These are phyloP conservation scores for Phoenicopterus ruber DNA, from an alignment of 2,113 vertebrate genomes.

Conservation along the genomic window DNA sequence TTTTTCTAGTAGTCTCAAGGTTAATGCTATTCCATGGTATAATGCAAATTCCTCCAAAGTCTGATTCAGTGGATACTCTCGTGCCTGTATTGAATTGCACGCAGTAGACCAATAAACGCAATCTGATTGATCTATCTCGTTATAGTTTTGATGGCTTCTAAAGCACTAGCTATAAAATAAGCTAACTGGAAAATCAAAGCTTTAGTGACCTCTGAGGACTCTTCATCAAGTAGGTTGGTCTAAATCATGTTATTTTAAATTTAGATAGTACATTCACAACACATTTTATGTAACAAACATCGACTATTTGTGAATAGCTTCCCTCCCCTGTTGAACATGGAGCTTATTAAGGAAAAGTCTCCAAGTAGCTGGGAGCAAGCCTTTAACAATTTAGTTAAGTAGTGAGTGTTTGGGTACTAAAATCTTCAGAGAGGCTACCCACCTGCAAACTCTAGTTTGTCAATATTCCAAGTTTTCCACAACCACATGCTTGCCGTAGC, in stretches of 20 bases:
- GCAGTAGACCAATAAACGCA: constrained; percentile 71
- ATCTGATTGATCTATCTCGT: constrained; percentile 73
- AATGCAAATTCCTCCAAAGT: constrained; percentile 51
- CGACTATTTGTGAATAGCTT: constrained; percentile 42
- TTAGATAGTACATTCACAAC: constrained; percentile 58
- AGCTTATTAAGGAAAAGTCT: background rate
- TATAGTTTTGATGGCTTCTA: constrained; percentile 74
- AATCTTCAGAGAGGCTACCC: background rate
- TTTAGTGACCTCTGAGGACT: constrained; percentile 75
- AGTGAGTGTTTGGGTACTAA: background rate
- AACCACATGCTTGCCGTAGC: background rate
- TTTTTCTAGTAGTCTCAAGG: constrained; percentile 61
- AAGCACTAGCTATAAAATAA: constrained; percentile 74
- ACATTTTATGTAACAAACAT: constrained; percentile 61
- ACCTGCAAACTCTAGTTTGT: background rate
- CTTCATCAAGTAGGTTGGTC: constrained; percentile 65
- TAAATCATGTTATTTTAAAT: constrained; percentile 74
- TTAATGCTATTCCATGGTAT: constrained; percentile 46
- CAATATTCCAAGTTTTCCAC: background rate
- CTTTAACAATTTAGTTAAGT: background rate
- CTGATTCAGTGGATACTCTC: constrained; percentile 56
- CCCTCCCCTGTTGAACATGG: constrained; percentile 1
- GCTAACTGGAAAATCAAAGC: constrained; percentile 77
- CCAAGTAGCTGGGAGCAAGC: background rate
- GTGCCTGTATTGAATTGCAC: constrained; percentile 61